These are phyloP conservation scores for Tachyglossus aculeatus DNA, from an alignment of 2,797 vertebrate genomes.

Conservation along the genomic window DNA sequence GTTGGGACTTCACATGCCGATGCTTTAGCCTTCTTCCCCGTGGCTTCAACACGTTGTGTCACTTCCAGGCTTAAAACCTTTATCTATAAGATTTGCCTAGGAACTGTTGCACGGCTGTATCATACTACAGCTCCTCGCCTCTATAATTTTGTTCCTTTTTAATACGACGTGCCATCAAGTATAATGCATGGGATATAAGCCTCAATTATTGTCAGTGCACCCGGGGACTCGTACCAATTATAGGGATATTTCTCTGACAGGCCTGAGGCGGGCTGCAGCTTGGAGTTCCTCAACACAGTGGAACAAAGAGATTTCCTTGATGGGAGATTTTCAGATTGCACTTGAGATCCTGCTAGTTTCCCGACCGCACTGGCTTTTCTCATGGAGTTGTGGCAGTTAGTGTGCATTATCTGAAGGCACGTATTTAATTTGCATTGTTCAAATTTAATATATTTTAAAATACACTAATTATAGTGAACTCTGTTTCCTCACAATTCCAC, in stretches of 20 bases:
- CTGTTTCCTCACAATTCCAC: constrained; percentile 16
- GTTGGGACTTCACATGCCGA: neutral
- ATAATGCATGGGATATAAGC: constrained; percentile 57
- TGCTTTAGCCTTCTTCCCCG: constrained; percentile 6
- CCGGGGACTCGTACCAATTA: constrained; percentile 60
- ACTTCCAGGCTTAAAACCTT: constrained; percentile 4
- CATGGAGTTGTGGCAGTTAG: constrained; percentile 25
- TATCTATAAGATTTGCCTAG: constrained; percentile 6
- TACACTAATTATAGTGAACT: constrained; percentile 46
- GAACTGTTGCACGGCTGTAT: constrained; percentile 14
- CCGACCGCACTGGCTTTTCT: constrained; percentile 15
- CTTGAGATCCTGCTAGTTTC: constrained; percentile 39
- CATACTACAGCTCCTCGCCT: constrained; percentile 11
- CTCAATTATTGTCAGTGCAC: constrained; percentile 62
- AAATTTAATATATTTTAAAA: constrained; percentile 45
- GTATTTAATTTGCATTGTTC: constrained; percentile 37
- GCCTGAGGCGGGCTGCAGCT: constrained; percentile 37
- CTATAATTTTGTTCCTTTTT: constrained; percentile 65
- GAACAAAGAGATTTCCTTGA: constrained; percentile 51
- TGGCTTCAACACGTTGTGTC: neutral
- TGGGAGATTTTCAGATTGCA: constrained; percentile 34
- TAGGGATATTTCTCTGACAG: constrained; percentile 55
- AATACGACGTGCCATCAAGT: constrained; percentile 43
- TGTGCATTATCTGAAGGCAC: constrained; percentile 30
- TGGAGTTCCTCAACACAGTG: constrained; percentile 34